phyloP scores from a whole-genome alignment of 2,113 vertebrate genomes.

The Gasterosteus nipponicus region DNA sequence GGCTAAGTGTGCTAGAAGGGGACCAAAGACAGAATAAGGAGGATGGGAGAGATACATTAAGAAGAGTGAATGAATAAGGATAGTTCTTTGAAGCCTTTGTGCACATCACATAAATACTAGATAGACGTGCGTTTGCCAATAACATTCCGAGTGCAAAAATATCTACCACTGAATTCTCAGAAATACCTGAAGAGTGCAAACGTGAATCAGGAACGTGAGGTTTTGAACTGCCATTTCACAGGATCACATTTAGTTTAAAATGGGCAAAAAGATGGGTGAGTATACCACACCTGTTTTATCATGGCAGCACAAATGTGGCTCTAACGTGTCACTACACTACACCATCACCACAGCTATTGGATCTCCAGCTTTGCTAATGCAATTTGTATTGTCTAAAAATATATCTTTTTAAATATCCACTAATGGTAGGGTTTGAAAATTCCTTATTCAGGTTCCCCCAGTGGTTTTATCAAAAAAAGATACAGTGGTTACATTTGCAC shows the following conservation, averaged over 20 bases:
- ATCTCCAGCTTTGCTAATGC: not conserved
- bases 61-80: not conserved
- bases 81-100: not conserved
- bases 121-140: not conserved
- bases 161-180: not conserved
- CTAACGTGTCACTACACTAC: not conserved
- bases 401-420: not conserved
- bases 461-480: not conserved
- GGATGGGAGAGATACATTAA: slow-evolving; percentile 1
- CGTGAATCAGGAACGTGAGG: not conserved
- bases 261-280: not conserved
- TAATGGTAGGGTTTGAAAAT: not conserved
- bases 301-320: not conserved
- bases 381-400: not conserved
- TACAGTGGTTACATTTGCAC: not conserved
- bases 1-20: slow-evolving; percentile 40
- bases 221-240: not conserved
- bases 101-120: not conserved
- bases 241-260: not conserved
- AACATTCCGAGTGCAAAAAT: not conserved
- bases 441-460: not conserved
- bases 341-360: not conserved
- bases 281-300: not conserved
- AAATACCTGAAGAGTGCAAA: not conserved
- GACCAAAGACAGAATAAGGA: slow-evolving; percentile 1